phyloP scores from a whole-genome alignment of 1,140 invertebrate species.

The Lineus longissimus region DNA sequence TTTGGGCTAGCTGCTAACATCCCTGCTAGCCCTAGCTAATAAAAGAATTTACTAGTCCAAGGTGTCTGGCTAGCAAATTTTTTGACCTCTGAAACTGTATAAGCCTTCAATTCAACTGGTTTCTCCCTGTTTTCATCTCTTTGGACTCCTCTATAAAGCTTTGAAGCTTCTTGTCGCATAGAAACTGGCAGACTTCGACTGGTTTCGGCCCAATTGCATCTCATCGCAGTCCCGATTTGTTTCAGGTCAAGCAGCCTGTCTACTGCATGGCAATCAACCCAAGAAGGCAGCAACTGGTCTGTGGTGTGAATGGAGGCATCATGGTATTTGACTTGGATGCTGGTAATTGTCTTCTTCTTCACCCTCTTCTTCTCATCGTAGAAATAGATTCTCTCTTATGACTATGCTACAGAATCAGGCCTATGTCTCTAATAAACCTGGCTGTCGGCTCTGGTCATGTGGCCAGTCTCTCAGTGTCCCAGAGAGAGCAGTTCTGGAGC shows the following conservation, averaged over 20 bases:
- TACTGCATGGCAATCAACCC: slow-evolving; percentile 51
- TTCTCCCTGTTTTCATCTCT: neutral
- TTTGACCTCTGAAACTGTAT: neutral
- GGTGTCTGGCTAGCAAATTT: neutral
- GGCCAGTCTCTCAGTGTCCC: too few relatives aligned
- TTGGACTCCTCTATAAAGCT: neutral
- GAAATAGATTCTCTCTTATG: neutral
- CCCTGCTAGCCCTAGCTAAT: neutral
- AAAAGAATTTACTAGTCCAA: neutral
- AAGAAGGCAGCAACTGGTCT: slow-evolving; percentile 42
- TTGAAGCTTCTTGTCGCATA: neutral
- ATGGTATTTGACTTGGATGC: slow-evolving; percentile 46
- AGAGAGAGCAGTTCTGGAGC: too few relatives aligned
- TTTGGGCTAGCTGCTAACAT: neutral
- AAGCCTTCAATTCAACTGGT: neutral
- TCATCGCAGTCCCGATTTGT: neutral
- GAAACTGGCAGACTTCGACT: too few relatives aligned
- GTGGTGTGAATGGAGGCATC: slow-evolving; percentile 46
- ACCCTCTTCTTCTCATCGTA: neutral
- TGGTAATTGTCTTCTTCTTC: slow-evolving; percentile 29
- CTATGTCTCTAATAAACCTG: too few relatives aligned
- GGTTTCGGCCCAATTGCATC: neutral
- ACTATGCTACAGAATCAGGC: too few relatives aligned
- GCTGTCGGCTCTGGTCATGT: too few relatives aligned
- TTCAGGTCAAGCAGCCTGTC: slow-evolving; percentile 46